A percentile compares a stretch with the other conserved stretches of the same genome.
Conservation (phyloP, 1,140 invertebrate genomes). For the Dreissena rostriformis region DNA sequence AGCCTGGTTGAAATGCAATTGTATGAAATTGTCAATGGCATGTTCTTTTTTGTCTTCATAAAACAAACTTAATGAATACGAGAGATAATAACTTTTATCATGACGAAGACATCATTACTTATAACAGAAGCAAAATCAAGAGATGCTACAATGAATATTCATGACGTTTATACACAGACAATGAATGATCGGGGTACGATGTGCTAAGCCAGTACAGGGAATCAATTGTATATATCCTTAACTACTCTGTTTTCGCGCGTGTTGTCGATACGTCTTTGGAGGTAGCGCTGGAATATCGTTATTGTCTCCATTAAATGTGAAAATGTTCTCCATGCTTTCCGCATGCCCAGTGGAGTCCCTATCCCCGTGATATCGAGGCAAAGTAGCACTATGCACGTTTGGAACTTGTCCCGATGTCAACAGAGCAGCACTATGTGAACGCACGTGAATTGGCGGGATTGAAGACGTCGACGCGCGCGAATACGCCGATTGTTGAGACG, state of each 20-base stretch:
- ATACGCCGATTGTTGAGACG: constrained; percentile 75
- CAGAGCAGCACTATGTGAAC: constrained; percentile 70
- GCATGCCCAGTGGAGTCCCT: constrained; percentile 61
- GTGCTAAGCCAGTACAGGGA: no score
- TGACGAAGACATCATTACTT: no score
- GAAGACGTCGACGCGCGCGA: constrained; percentile 82
- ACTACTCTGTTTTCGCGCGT: constrained; percentile 72
- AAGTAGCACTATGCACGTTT: constrained; percentile 61
- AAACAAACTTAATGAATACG: no score
- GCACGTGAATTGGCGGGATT: constrained; percentile 83
- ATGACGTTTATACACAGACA: no score
- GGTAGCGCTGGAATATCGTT: constrained; percentile 71
- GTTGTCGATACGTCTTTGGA: constrained; percentile 72
- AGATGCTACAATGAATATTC: no score
- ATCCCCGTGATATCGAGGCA: constrained; percentile 66
- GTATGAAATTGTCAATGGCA: no score
- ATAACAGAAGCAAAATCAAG: no score
- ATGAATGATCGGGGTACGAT: no score
- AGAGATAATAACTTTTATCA: no score
- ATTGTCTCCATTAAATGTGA: constrained; percentile 64
- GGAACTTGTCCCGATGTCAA: constrained; percentile 38
- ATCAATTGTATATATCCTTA: constrained; percentile 50
- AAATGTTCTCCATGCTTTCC: constrained; percentile 51
- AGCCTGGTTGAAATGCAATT: no score
- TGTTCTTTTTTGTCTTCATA: no score